These are phyloP conservation scores for Sceliomorpha sp. DNA, from an alignment of 2,888 invertebrate genomes.

Conservation along the genomic window DNA sequence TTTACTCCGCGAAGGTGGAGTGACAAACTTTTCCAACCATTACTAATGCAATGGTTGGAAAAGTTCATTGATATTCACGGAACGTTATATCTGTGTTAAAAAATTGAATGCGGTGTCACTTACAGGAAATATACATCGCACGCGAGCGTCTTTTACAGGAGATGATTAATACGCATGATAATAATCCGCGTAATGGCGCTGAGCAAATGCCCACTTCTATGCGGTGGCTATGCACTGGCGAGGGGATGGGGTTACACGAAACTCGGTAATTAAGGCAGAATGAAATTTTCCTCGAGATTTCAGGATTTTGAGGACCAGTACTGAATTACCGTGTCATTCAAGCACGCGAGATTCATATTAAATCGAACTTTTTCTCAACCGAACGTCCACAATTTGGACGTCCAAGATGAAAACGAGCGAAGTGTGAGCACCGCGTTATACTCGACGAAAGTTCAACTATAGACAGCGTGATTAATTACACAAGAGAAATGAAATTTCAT, in stretches of 20 bases:
- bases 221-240: not conserved
- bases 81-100: not conserved
- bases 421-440: not conserved
- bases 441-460: not conserved
- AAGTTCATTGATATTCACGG: too few relatives aligned
- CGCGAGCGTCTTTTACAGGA: constrained; percentile 5
- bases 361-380: constrained; percentile 4
- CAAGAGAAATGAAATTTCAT: too few relatives aligned
- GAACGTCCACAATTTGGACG: not conserved
- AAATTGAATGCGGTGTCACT: constrained; percentile 4
- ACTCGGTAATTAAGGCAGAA: constrained; percentile 25
- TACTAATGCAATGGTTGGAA: too few relatives aligned
- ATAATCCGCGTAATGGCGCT: constrained; percentile 22
- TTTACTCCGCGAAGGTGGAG: too few relatives aligned
- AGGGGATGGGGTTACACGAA: constrained; percentile 5
- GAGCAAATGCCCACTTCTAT: constrained; percentile 13
- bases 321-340: constrained; percentile 18
- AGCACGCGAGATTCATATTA: constrained; percentile 9
- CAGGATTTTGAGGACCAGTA: not conserved
- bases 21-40: too few relatives aligned
- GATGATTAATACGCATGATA: constrained; percentile 26
- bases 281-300: constrained; percentile 26
- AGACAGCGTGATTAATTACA: not conserved
- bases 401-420: not conserved
- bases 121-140: constrained; percentile 17